Base-by-base conservation (phyloP, 2,797 vertebrate species). In the Lutjanus argentimaculatus region DNA sequence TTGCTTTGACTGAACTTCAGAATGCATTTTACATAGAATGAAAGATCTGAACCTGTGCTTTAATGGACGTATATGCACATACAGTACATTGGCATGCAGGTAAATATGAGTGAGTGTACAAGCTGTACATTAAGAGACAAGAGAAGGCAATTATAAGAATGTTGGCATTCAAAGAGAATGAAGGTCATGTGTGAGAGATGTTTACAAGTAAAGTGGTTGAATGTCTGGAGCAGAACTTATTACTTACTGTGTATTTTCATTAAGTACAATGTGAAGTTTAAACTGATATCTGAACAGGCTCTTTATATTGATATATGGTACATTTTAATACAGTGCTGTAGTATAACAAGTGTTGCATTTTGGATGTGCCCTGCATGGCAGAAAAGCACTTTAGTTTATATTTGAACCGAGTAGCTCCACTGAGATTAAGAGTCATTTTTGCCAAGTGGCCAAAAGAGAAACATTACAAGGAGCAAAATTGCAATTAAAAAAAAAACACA, bases 91-190 rank as follows among this genome's bases (percentile, higher is more conserved):
- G 48, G 43, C 36, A 77, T 53, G 51, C 59, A 69, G 19, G 58
- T 70, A 58, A 74, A 72, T 68, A 22, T 7, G 40, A 48, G n/a
- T 0, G 15, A 48, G 53, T 58, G 57, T 63, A 36, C 51, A 76
- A 64, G 58, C 68, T 79, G 67, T 77, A 75, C 67, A 82, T 86
- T 85, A 83, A 70, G 67, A 79, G 46, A 46, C 67, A 65, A 79
- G 57, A 74, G 21, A 61, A 56, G 43, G 66, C 67, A 77, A 67
- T 72, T 53, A 65, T 59, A 56, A 67, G 69, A 77, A 72, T 67
- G 67, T 75, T 88, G 68, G 42, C 61, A 84, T 91, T 88, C 62
- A 88, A 61, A 72, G n/a, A 77, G 58, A 86, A 72, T 5, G 14
- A 79, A 88, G 85, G 87, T 79, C 81, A 43, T 19, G 4, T 43